Evolutionary conservation across 2,888 invertebrate species (phyloP).

Genomic region (Yponomeuta cagnagella): DNA sequence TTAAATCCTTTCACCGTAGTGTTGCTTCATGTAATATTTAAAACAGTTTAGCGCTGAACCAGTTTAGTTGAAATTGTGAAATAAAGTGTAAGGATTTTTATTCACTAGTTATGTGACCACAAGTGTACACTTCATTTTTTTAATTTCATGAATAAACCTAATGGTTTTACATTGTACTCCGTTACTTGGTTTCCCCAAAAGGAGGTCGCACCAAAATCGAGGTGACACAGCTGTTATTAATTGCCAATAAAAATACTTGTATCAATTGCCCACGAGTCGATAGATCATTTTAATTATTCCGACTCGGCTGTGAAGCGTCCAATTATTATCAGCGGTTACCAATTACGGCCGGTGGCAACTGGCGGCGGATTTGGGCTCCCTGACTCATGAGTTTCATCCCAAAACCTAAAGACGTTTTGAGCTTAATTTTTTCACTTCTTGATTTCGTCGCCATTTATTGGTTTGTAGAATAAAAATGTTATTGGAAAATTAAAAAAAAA

Average conservation of each 20-base stretch:
- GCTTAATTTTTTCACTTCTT: too few relatives aligned
- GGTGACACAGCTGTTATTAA: constrained; percentile 18
- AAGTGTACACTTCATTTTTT: too few relatives aligned
- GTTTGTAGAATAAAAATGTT: too few relatives aligned
- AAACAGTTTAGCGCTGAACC: too few relatives aligned
- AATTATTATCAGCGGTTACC: constrained; percentile 55
- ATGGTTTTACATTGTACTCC: background rate
- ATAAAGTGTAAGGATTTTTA: too few relatives aligned
- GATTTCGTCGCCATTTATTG: too few relatives aligned
- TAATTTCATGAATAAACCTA: background rate
- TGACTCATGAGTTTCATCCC: background rate
- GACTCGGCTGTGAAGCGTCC: constrained; percentile 51
- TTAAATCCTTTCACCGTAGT: too few relatives aligned
- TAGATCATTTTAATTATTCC: constrained; percentile 61
- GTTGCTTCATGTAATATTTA: too few relatives aligned
- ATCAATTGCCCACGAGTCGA: constrained; percentile 31
- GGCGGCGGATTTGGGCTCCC: constrained; percentile 29
- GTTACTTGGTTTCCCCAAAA: background rate
- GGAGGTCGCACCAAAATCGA: constrained; percentile 10
- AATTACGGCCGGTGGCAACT: constrained; percentile 40
- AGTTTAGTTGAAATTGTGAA: too few relatives aligned
- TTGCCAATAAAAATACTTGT: constrained; percentile 27
- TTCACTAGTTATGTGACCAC: too few relatives aligned
- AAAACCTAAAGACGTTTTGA: background rate
- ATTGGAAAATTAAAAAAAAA: too few relatives aligned